Percentiles rank a stretch among this genome's conserved stretches.
These are phyloP conservation scores for Parochlus steinenii DNA, from an alignment of 2,888 invertebrate genomes.

Conservation along the genomic window DNA sequence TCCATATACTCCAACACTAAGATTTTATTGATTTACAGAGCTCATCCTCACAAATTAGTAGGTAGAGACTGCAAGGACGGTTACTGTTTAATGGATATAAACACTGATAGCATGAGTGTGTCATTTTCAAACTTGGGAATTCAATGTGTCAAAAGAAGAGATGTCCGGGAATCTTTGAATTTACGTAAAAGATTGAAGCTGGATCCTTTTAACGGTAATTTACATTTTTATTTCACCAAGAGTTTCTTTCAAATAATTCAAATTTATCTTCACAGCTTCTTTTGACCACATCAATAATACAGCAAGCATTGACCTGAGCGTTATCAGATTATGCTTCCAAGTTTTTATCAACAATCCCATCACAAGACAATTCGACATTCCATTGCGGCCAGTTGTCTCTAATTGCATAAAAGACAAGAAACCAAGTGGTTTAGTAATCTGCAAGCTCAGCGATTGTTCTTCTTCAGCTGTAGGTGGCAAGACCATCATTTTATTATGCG, in stretches of 20 bases:
- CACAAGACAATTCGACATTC: conserved; percentile 32
- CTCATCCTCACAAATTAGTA: conserved; percentile 43
- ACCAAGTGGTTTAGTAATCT: conserved; percentile 38
- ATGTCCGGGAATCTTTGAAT: conserved; percentile 37
- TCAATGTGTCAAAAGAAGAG: conserved; percentile 43
- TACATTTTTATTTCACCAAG: neutral
- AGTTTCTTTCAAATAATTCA: neutral
- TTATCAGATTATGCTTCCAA: conserved; percentile 42
- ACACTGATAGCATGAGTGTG: conserved; percentile 27
- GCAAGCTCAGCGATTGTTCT: conserved; percentile 36
- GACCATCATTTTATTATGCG: conserved; percentile 41
- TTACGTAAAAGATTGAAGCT: conserved; percentile 36
- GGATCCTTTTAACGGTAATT: conserved; percentile 41
- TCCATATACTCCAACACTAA: too few species aligned
- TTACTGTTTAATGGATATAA: conserved; percentile 35
- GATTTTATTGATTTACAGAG: neutral
- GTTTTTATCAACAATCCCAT: conserved; percentile 35
- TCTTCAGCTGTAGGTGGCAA: conserved; percentile 37
- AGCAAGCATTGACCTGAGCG: conserved; percentile 37
- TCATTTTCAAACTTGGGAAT: conserved; percentile 40
- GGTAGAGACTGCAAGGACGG: conserved; percentile 42
- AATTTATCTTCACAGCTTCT: conserved; percentile 30
- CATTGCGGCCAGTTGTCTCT: conserved; percentile 38
- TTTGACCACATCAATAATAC: conserved; percentile 34
- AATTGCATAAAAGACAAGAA: conserved; percentile 44